Evolutionary conservation across 2,797 vertebrate genomes (phyloP), one percentile per base, ranked within the genome.

Genomic region (Zalophus californianus): DNA sequence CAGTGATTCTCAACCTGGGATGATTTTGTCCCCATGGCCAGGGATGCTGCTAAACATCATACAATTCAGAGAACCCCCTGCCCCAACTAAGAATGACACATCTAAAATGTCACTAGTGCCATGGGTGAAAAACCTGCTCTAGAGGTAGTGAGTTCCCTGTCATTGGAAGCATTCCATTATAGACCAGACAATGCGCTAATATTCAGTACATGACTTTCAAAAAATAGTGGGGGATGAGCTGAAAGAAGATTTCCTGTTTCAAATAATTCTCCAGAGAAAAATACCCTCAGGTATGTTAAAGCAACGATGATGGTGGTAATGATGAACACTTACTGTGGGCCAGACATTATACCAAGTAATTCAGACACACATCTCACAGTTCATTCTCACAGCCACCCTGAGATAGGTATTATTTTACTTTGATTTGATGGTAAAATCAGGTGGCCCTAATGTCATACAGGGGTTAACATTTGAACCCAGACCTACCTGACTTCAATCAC

Each of bases 201-300:
- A 35, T 13, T 23, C 44, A 83, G 12, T 7, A 75, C 35, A 20
- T 58, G 50, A 90, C 64, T 83, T 94, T 87, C 16, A 83, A 58
- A 58, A 38, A 23, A 78, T 15, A 20, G 29, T 58, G 27, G 88
- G n/a, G 86, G 84, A 68, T 48, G n/a, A 90, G 18, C 38, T 73
- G 8, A 64, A 93, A 85, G 77, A 66, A 77, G 6, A 80, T 5
- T 41, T 87, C 25, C 29, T 58, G n/a, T 73, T 96, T 88, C 60
- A 58, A 14, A 44, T 90, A 88, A 62, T 50, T 86, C 56, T 78
- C 70, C 58, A 62, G 20, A 95, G 70, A 77, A 94, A 93, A 79
- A 18, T 16, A 77, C 3, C 66, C 75, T 68, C 84, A 64, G 27
- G 35, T 38, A 29, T 4, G 21, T 27, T 90, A 60, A 56, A 84